A percentile compares a stretch with the other conserved stretches of the same genome.
Conservation (phyloP, 2,888 invertebrate species). For the Ptilodon capucinus region DNA sequence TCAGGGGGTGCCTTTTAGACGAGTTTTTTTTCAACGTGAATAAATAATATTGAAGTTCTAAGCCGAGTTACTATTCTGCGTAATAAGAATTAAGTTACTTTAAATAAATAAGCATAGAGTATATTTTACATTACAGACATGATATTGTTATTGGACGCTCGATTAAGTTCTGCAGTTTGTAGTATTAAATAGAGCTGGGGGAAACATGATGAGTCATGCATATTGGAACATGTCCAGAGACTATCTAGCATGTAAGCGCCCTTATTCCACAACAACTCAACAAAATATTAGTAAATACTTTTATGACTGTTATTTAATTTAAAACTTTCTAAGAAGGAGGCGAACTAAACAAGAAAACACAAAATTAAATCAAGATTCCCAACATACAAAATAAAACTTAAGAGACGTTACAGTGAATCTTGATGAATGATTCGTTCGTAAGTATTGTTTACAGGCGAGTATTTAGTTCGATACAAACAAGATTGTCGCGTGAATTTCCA, state of each 20-base stretch:
- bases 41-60: conserved; percentile 10
- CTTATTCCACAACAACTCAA: neutral
- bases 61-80: conserved; percentile 8
- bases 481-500: too few relatives aligned
- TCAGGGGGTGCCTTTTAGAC: conserved; percentile 1
- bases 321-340: too few relatives aligned
- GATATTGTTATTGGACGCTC: neutral
- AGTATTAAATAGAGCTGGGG: neutral
- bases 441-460: too few relatives aligned
- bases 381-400: too few relatives aligned
- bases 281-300: neutral
- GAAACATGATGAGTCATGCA: neutral
- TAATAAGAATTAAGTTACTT: conserved; percentile 3
- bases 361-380: neutral
- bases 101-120: neutral
- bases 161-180: neutral
- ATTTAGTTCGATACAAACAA: conserved; percentile 1
- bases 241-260: neutral
- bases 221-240: neutral
- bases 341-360: too few relatives aligned
- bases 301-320: too few relatives aligned
- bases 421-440: too few relatives aligned
- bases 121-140: neutral
- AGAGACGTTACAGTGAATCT: too few relatives aligned
- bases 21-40: conserved; percentile 7